Evolutionary conservation across 2,888 invertebrate genomes (phyloP), one percentile per base, ranked within the genome.

Genomic region (Andrena flavipes): DNA sequence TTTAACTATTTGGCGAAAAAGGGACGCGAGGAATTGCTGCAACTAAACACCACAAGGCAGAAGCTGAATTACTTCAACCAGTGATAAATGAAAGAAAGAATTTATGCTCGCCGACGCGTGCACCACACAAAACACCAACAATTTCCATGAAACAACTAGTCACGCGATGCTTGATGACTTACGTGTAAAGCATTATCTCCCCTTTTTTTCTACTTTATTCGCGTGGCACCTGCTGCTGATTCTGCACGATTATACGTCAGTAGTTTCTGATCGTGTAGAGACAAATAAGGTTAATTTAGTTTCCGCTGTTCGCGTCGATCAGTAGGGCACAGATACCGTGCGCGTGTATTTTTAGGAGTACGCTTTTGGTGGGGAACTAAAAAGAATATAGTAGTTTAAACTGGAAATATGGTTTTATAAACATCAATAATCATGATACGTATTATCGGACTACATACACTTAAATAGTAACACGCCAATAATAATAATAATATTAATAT

Each of bases 361-460:
- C 13, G 16, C n/a, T n/a, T 4, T 42, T 13, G 16, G 2, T 20
- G 13, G 56, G 56, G 1, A 56, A 10, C 1, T 26, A 0, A 35
- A 62, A 62, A 33, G 20, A 33, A 7, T 29, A 29, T 20, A 26
- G 29, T 33, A 2, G 30, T 56, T 33, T 30, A 49, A 71, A 64
- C 63, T 69, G 29, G 35, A 60, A 54, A 59, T 63, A 76, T 72
- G 62, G 29, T 87, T 73, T 80, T 69, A 80, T 69, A 80, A 87
- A 82, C 80, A 87, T 82, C 63, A 74, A 84, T 77, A 75, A 78
- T 62, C 78, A 68, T 84, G 63, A 80, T 87, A 87, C 87, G 84
- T 75, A 82, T 76, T 72, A 73, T 63, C 16, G 56, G 70, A 82
- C 75, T 71, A 70, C 26, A 60, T 82, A 80, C 42, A 68, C 54